Base-by-base conservation (phyloP, 2,888 invertebrate genomes). In the Sphaerophoria rueppellii region DNA sequence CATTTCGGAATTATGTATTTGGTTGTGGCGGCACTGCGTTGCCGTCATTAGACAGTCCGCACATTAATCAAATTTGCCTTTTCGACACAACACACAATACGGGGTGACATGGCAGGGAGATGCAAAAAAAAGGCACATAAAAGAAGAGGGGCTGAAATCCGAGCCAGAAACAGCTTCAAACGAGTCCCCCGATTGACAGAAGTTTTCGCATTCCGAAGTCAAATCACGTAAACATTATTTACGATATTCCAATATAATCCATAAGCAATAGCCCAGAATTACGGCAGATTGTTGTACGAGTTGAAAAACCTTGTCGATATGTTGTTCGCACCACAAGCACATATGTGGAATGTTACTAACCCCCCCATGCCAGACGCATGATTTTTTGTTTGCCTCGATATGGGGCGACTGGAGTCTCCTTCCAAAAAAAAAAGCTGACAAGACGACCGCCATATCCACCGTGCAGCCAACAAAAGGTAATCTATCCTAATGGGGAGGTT, bases 171-270 rank as follows among this genome's bases (percentile, higher is more conserved):
- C 52, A 58, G 52, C 70, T 46, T 35, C 71, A 76, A 60, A 72
- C 72, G 55, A 70, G 60, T 12, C 4, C 9, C 16, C 43, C 55
- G 9, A 32, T n/a, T 43, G 9, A n/a, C 72, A 9, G 40, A 11
- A 55, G 65, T 65, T 14, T 58, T 61, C 55, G 60, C 52, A 86
- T 87, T 87, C 73, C 72, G 32, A 54, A 87, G 80, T 87, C 87
- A 81, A 85, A 87, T 88, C 89, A 90, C 89, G 89, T 90, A 89
- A 88, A 88, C 89, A 90, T 89, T 89, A 89, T 89, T 89, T 90
- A 89, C 90, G 89, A 90, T 90, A 90, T 90, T 90, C 90, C 89
- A 89, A 89, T 90, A 89, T 89, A 89, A 89, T 89, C 90, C 90
- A 89, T 77, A 85, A 85, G 85, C 85, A 85, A 85, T 85, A 80